These are phyloP conservation scores for Aurelia sp. DNA, from an alignment of 30 jellyfish, hydroid and myxozoan species.

Conservation along the genomic window DNA sequence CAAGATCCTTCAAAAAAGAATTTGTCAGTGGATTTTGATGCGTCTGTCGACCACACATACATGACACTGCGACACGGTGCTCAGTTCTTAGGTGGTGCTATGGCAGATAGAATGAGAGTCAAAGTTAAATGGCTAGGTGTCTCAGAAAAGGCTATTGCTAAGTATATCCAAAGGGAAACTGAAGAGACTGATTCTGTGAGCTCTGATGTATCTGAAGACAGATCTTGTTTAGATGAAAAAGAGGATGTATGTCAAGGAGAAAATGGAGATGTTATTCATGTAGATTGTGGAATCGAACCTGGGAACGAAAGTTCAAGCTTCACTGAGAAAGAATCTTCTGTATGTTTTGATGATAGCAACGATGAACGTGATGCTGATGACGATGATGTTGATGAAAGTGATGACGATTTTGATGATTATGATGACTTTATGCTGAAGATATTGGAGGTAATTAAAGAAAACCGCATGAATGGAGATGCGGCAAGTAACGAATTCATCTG, in stretches of 20 bases:
- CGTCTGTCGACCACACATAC: neutral
- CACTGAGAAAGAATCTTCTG: no score
- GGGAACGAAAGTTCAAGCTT: neutral
- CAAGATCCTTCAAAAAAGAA: neutral
- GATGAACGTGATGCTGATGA: neutral
- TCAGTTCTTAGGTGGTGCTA: neutral
- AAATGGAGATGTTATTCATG: no score
- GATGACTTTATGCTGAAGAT: neutral
- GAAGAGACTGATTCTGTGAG: conserved; percentile 21
- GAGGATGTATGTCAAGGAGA: no score
- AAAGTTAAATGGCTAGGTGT: neutral
- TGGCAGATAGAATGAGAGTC: neutral
- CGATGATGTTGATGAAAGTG: neutral
- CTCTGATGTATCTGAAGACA: conserved; percentile 20
- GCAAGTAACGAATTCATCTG: neutral
- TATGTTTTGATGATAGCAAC: conserved; percentile 2
- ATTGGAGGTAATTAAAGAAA: conserved; percentile 2
- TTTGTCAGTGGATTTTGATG: neutral
- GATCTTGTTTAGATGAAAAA: no score
- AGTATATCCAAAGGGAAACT: neutral
- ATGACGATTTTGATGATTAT: neutral
- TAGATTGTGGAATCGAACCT: neutral
- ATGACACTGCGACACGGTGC: neutral
- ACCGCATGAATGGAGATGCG: conserved; percentile 15
- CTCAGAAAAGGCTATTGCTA: neutral